Evolutionary conservation across 2,888 invertebrate species (phyloP), one percentile per base, ranked within the genome.

Genomic region (Amblyjoppa proteus): DNA sequence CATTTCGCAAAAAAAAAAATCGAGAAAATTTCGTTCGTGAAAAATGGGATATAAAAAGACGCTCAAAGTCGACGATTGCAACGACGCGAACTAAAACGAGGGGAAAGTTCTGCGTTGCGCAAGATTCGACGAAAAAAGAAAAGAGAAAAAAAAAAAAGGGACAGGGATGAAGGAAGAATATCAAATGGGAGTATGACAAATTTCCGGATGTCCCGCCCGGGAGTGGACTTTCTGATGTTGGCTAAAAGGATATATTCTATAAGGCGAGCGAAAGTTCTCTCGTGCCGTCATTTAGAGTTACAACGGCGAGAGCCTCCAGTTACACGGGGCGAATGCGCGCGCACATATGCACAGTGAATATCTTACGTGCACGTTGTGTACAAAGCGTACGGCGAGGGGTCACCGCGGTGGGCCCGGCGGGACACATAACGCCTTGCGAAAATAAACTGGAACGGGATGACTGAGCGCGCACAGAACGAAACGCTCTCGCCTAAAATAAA

Each of bases 391-490:
- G 45, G 25, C 74, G 74, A 49, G 74, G 70, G 75, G 83, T 80
- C 79, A 86, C 70, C 28, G 75, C 77, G 81, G 74, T 56, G 78
- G 71, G 70, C 41, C 73, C 53, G 34, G 51, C 70, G 25, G 66
- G 38, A 45, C 76, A 82, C 68, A 85, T 80, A 77, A 85, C 69
- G 80, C 85, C 85, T 85, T 83, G 85, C 81, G 79, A 90, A 81
- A 91, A 91, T 89, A 90, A 91, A 90, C 88, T 88, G 88, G 87
- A 89, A 89, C 89, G 75, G 78, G 64, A 73, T 73, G 79, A 73
- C 53, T 38, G 66, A 79, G 76, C 86, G 51, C 71, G 83, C 85
- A 86, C 86, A 89, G 86, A 90, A 89, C 88, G 89, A 89, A 89
- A 90, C 69, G 77, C 79, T 78, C 56, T 74, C 83, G 86, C 86